These are phyloP conservation scores for Girardia tigrina DNA, from an alignment of 2,888 invertebrate genomes.

Conservation along the genomic window DNA sequence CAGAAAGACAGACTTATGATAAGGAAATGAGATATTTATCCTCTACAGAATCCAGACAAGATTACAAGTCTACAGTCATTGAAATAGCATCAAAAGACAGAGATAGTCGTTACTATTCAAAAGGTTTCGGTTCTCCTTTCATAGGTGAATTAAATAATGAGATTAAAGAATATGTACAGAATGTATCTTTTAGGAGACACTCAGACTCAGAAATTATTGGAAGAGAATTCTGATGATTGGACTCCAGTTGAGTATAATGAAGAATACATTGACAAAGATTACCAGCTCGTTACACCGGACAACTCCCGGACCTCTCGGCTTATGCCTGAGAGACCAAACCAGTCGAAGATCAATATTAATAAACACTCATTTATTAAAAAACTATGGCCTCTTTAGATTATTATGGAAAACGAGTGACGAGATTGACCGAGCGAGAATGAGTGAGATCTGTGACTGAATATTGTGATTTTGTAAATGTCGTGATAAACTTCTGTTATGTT, in stretches of 20 bases:
- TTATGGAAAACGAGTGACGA: no score
- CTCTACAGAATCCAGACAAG: background rate
- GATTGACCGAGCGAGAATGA: no score
- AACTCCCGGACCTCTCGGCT: background rate
- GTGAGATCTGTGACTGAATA: no score
- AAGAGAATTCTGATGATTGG: conserved; percentile 13
- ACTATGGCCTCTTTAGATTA: background rate
- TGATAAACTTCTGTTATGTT: no score
- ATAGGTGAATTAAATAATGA: background rate
- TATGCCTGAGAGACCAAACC: background rate
- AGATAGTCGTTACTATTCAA: background rate
- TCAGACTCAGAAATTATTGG: background rate
- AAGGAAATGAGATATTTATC: background rate
- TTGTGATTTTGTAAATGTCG: no score
- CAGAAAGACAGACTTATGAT: background rate
- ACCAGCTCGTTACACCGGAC: background rate
- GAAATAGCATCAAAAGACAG: background rate
- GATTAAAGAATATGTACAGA: background rate
- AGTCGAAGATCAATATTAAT: background rate
- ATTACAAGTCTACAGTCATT: conserved; percentile 3
- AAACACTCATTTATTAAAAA: background rate
- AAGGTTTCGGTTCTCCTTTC: background rate
- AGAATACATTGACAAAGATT: background rate
- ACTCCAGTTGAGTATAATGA: background rate
- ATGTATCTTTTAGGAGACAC: background rate